A percentile compares a stretch with the other conserved stretches of the same genome.
These are phyloP conservation scores for Rachycentron canadum DNA, from an alignment of 2,797 vertebrate genomes.

Conservation along the genomic window DNA sequence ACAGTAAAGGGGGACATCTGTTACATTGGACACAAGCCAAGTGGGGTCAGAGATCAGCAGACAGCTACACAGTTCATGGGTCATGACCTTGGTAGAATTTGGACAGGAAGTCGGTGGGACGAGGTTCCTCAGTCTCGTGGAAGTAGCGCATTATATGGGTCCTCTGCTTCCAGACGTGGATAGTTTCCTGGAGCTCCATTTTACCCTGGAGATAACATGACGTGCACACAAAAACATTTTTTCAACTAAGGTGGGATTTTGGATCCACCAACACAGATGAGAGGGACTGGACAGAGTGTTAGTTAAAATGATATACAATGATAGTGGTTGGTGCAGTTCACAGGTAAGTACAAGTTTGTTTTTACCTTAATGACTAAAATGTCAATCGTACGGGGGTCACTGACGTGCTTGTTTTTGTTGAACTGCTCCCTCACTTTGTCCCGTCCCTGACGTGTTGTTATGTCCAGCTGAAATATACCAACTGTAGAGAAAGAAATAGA, in stretches of 20 bases:
- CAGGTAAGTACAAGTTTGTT: too few species aligned
- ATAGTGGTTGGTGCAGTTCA: background rate
- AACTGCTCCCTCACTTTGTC: conserved; percentile 95
- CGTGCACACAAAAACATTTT: background rate
- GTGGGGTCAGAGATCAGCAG: conserved; percentile 35
- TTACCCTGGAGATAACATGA: conserved; percentile 88
- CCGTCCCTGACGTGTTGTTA: conserved; percentile 87
- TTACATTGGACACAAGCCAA: conserved; percentile 59
- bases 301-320: background rate
- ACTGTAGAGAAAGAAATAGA: conserved; percentile 78
- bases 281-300: background rate
- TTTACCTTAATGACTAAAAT: conserved; percentile 96
- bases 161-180: conserved; percentile 95
- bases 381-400: conserved; percentile 92
- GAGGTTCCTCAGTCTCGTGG: conserved; percentile 87
- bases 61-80: conserved; percentile 83
- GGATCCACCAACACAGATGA: background rate
- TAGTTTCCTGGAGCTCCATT: conserved; percentile 96
- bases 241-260: background rate
- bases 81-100: conserved; percentile 93
- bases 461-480: conserved; percentile 90
- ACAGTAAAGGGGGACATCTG: conserved; percentile 76
- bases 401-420: conserved; percentile 90
- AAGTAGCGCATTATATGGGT: conserved; percentile 96
- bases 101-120: conserved; percentile 91